Conservation (phyloP, 2,888 invertebrate species). For the Quadroppia sp. region DNA sequence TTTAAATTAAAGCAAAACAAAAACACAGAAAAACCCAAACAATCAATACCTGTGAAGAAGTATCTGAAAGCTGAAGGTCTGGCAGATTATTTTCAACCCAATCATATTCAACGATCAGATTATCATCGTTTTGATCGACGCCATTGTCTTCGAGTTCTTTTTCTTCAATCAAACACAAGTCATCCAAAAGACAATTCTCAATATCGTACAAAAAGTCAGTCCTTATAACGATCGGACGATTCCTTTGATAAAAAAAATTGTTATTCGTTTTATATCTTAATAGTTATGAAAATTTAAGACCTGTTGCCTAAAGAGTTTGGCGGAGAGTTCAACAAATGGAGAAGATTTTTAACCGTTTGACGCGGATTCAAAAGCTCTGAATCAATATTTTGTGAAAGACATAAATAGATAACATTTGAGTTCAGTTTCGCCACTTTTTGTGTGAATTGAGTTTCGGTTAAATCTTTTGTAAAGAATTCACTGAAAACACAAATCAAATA, state of each 20-base stretch:
- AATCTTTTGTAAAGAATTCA: conserved; percentile 71
- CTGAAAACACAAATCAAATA: conserved; percentile 55
- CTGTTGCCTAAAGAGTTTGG: not conserved
- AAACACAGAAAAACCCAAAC: not conserved
- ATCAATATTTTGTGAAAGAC: conserved; percentile 70
- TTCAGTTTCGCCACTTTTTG: conserved; percentile 71
- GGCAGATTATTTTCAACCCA: conserved; percentile 41
- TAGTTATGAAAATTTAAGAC: not conserved
- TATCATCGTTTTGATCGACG: not conserved
- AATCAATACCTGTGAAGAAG: not conserved
- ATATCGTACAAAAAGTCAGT: conserved; percentile 6
- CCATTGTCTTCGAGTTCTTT: conserved; percentile 1
- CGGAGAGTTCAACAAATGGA: conserved; percentile 20
- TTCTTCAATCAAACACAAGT: conserved; percentile 23
- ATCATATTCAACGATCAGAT: conserved; percentile 35
- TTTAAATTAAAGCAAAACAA: not conserved
- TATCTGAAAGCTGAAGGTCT: conserved; percentile 25
- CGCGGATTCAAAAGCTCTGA: conserved; percentile 62
- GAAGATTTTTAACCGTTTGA: conserved; percentile 67
- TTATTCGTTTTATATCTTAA: too few relatives aligned
- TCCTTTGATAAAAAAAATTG: not conserved
- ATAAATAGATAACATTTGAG: conserved; percentile 72
- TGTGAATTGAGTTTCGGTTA: conserved; percentile 67
- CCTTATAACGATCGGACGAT: conserved; percentile 3
- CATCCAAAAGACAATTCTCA: conserved; percentile 8